A percentile compares a stretch with the other conserved stretches of the same genome.
Evolutionary conservation across 2,113 vertebrate species (phyloP).

Genomic region (Hippolais icterina): DNA sequence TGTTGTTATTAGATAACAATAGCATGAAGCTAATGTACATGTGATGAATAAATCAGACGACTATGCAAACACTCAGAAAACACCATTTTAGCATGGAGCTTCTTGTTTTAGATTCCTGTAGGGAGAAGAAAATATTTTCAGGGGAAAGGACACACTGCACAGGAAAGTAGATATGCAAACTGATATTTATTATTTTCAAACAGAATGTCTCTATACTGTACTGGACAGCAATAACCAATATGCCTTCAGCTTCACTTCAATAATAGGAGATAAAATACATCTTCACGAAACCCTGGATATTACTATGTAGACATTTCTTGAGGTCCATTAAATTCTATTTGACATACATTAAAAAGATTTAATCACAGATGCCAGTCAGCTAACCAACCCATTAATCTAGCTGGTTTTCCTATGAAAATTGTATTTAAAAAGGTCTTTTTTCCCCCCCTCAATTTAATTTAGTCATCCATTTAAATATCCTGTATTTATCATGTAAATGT

Average conservation of each 20-base stretch:
- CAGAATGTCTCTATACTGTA: not conserved
- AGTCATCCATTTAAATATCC: constrained; percentile 82
- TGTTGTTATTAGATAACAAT: not conserved
- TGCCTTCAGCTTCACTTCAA: constrained; percentile 16
- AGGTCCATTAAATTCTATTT: constrained; percentile 83
- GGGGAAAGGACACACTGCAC: not conserved
- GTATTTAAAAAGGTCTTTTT: constrained; percentile 76
- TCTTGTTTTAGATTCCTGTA: not conserved
- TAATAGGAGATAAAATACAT: constrained; percentile 50
- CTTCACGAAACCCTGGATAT: constrained; percentile 59
- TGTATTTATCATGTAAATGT: constrained; percentile 84
- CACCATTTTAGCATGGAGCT: not conserved
- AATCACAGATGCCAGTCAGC: constrained; percentile 82
- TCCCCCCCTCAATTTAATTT: constrained; percentile 74
- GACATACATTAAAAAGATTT: constrained; percentile 81
- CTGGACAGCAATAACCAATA: not conserved
- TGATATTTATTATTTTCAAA: not conserved
- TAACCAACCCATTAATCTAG: constrained; percentile 82
- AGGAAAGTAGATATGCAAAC: not conserved
- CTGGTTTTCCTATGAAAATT: constrained; percentile 81
- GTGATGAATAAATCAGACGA: not conserved
- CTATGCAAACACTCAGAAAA: not conserved
- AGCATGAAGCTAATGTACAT: not conserved
- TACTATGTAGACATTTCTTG: constrained; percentile 74
- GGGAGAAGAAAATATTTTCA: not conserved